Conservation (phyloP, 2,797 vertebrate species). For the Bothrops alternatus region DNA sequence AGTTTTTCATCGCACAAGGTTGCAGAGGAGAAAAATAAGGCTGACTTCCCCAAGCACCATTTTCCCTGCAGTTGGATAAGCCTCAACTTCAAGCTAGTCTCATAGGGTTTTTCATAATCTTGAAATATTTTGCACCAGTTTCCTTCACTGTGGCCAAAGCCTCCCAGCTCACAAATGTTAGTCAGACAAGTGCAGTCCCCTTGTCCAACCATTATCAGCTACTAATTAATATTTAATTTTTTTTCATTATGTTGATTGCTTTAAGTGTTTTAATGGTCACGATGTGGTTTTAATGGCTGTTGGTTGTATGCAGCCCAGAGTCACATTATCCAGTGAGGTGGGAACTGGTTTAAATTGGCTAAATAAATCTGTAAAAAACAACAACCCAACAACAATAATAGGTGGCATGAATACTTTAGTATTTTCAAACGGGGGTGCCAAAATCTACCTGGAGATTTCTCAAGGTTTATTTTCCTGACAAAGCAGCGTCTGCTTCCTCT, state of each 20-base stretch:
- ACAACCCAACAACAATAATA: neutral
- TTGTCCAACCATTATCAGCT: neutral
- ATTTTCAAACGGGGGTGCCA: neutral
- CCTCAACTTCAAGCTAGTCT: rapidly evolving
- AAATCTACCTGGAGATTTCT: neutral
- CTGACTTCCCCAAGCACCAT: conserved; percentile 23
- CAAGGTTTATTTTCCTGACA: neutral
- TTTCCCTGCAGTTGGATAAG: neutral
- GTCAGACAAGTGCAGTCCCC: neutral
- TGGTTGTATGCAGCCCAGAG: neutral
- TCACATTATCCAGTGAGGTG: neutral
- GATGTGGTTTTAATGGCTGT: neutral
- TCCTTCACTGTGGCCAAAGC: neutral
- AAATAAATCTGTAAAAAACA: neutral
- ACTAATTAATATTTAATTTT: neutral
- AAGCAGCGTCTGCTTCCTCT: neutral
- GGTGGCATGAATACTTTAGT: neutral
- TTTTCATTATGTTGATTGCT: neutral
- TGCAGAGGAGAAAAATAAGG: conserved; percentile 3
- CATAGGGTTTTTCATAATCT: rapidly evolving
- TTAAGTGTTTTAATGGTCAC: neutral
- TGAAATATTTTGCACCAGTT: neutral
- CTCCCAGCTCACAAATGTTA: neutral
- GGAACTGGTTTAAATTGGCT: neutral
- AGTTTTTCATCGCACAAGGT: conserved; percentile 22